Evolutionary conservation across 2,888 invertebrate species (phyloP).

Genomic region (Brachyptera putata): DNA sequence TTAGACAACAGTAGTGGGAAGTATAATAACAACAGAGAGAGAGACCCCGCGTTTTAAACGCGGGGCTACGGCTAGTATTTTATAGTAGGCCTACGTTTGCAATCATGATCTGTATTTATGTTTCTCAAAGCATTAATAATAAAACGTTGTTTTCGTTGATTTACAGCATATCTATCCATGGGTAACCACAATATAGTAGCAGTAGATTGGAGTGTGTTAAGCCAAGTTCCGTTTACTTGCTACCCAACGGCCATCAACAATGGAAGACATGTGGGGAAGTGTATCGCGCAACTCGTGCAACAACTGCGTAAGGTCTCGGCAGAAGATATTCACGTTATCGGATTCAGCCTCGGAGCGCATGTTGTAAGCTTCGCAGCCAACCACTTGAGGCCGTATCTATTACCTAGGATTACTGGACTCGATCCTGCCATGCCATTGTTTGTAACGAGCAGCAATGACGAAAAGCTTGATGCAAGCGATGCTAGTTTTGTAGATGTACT

Average conservation of each 20-base stretch:
- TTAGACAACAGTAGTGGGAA: too few relatives aligned
- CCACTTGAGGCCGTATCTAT: slow-evolving; percentile 16
- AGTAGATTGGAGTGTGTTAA: slow-evolving; percentile 10
- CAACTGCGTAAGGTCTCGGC: neutral
- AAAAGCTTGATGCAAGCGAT: slow-evolving; percentile 53
- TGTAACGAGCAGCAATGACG: slow-evolving; percentile 40
- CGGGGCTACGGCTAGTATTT: too few relatives aligned
- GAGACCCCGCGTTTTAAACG: too few relatives aligned
- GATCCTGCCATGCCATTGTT: slow-evolving; percentile 64
- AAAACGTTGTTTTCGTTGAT: neutral
- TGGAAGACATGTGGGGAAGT: neutral
- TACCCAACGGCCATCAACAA: slow-evolving; percentile 10
- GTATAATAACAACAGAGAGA: too few relatives aligned
- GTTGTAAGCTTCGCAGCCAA: slow-evolving; percentile 37
- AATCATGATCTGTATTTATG: too few relatives aligned
- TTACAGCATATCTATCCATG: neutral
- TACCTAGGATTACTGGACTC: slow-evolving; percentile 39
- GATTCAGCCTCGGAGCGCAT: slow-evolving; percentile 40
- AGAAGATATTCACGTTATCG: slow-evolving; percentile 35
- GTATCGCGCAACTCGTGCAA: neutral
- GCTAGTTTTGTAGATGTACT: slow-evolving; percentile 60
- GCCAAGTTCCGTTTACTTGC: neutral
- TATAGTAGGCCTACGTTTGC: too few relatives aligned
- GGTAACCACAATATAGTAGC: neutral
- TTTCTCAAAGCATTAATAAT: too few relatives aligned